Conservation (phyloP, 1,140 invertebrate species). For the Paraescarpia echinospica region DNA sequence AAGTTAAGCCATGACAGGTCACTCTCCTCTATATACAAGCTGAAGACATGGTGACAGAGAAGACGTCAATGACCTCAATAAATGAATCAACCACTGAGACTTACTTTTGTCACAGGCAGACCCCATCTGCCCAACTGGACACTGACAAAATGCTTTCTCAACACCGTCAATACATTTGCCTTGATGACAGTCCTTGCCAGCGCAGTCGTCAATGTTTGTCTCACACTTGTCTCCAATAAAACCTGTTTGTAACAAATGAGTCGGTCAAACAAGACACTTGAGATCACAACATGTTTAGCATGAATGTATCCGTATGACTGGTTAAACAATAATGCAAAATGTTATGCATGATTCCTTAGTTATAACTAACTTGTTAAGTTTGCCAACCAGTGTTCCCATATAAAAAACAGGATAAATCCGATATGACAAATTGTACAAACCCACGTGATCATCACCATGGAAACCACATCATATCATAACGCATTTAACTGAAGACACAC, state of each 20-base stretch:
- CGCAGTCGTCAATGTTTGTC: conserved; percentile 90
- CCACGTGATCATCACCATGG: too few species aligned
- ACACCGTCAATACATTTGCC: conserved; percentile 68
- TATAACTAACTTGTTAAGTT: too few species aligned
- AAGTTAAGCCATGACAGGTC: background rate
- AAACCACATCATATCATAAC: background rate
- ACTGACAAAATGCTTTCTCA: conserved; percentile 26
- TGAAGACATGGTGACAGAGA: too few species aligned
- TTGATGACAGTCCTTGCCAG: conserved; percentile 73
- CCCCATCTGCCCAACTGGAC: conserved; percentile 40
- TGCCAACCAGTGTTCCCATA: too few species aligned
- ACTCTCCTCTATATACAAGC: too few species aligned
- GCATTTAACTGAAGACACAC: background rate
- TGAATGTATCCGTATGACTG: background rate
- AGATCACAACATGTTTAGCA: background rate
- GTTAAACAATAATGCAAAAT: too few species aligned
- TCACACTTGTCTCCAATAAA: conserved; percentile 23
- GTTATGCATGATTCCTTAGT: too few species aligned
- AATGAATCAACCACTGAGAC: too few species aligned
- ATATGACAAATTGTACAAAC: too few species aligned
- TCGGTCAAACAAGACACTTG: background rate
- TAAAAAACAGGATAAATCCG: too few species aligned
- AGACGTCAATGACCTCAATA: too few species aligned
- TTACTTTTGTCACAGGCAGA: conserved; percentile 65
- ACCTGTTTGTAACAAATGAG: background rate